Evolutionary conservation across 2,797 vertebrate genomes (phyloP).

Genomic region (Saxicola maurus): DNA sequence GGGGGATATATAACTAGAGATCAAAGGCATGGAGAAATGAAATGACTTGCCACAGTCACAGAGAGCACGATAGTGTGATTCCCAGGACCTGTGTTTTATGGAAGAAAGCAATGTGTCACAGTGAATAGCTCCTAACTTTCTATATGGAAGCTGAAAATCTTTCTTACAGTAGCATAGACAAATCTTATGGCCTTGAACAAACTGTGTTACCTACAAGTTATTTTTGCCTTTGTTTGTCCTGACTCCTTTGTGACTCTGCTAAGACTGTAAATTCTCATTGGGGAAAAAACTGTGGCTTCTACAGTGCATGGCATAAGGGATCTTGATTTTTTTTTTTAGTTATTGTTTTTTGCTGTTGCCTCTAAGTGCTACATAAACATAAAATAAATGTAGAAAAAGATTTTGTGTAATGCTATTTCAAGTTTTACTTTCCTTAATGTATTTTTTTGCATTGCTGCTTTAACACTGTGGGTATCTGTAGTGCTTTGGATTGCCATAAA

Average conservation of each 20-base stretch:
- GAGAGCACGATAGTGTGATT: neutral
- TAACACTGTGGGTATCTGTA: neutral
- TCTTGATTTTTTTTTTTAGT: neutral
- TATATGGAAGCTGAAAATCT: neutral
- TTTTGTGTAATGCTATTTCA: neutral
- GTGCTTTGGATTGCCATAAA: neutral
- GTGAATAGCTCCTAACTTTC: neutral
- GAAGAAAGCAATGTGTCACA: neutral
- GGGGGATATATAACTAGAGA: neutral
- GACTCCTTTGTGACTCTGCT: neutral
- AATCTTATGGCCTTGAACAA: neutral
- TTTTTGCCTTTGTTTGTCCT: neutral
- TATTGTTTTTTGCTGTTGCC: neutral
- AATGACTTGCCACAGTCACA: neutral
- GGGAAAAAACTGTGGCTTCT: neutral
- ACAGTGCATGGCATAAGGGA: neutral
- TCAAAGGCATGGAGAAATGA: neutral
- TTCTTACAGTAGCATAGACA: neutral
- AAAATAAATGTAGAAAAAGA: neutral
- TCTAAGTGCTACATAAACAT: neutral
- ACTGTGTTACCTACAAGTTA: neutral
- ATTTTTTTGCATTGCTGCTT: neutral
- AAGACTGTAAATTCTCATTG: neutral
- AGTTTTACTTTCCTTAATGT: neutral
- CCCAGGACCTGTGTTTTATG: neutral